Conservation (phyloP, 1,140 invertebrate species). For the Andricus grossulariae region DNA sequence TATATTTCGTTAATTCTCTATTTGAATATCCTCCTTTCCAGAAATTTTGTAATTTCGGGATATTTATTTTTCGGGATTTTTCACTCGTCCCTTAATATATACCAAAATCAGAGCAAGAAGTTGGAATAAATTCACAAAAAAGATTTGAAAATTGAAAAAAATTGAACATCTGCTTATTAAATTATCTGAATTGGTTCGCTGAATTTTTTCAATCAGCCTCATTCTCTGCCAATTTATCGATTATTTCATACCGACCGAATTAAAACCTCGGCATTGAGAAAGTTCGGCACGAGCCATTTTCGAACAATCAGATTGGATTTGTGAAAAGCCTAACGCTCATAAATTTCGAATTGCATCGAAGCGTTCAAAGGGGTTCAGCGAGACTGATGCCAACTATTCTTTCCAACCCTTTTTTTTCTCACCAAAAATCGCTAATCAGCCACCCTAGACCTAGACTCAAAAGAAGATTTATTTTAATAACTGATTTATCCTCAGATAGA, state of each 20-base stretch:
- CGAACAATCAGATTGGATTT: conserved; percentile 52
- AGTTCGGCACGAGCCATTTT: conserved; percentile 37
- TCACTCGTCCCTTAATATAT: too few relatives aligned
- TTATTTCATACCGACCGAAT: not conserved
- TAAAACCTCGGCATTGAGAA: not conserved
- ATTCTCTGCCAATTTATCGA: conserved; percentile 21
- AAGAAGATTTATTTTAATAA: not conserved
- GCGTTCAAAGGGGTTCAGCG: conserved; percentile 65
- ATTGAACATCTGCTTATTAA: not conserved
- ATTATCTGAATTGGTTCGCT: not conserved
- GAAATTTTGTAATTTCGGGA: too few relatives aligned
- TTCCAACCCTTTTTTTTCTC: conserved; percentile 52
- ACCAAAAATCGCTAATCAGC: conserved; percentile 12
- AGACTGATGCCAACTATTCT: conserved; percentile 67
- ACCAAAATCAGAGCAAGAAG: too few relatives aligned
- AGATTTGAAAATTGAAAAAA: not conserved
- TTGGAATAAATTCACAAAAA: not conserved
- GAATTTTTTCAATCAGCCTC: not conserved
- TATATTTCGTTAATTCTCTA: too few relatives aligned
- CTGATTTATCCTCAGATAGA: not conserved
- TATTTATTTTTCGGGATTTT: too few relatives aligned
- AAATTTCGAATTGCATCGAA: conserved; percentile 63
- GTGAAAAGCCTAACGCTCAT: conserved; percentile 49
- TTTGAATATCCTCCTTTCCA: too few relatives aligned
- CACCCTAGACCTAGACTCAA: too few relatives aligned